Conservation (phyloP, 2,797 vertebrate genomes). For the Manis pentadactyla region DNA sequence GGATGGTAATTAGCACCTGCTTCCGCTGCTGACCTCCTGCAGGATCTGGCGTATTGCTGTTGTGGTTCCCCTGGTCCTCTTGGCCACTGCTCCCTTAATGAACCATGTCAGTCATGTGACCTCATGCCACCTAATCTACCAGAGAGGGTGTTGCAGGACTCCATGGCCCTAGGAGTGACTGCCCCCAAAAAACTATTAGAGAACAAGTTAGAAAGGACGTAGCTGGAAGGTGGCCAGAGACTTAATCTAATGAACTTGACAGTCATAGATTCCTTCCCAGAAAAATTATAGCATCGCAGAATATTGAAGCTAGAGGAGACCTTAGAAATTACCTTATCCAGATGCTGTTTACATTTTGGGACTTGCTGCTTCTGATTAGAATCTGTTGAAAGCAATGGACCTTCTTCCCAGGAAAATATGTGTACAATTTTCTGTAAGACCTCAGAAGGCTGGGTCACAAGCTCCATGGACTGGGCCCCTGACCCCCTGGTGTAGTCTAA, state of each 20-base stretch:
- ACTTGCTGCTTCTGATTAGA: neutral
- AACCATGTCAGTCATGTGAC: constrained; percentile 63
- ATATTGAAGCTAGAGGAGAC: constrained; percentile 35
- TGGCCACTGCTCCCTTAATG: constrained; percentile 57
- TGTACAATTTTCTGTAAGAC: neutral
- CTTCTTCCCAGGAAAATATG: neutral
- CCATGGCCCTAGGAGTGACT: constrained; percentile 43
- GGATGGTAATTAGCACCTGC: constrained; percentile 81
- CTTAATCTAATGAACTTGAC: constrained; percentile 22
- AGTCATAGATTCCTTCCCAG: neutral
- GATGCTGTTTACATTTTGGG: constrained; percentile 6
- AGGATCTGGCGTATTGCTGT: constrained; percentile 57
- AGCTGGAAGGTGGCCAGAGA: neutral
- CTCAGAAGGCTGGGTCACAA: neutral
- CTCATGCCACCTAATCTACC: constrained; percentile 50
- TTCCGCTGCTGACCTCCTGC: constrained; percentile 71
- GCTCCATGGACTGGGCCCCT: neutral
- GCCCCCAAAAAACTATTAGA: constrained; percentile 68
- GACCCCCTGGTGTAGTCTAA: neutral
- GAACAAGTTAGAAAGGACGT: neutral
- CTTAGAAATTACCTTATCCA: constrained; percentile 32
- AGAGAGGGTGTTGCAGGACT: constrained; percentile 62
- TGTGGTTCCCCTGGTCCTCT: constrained; percentile 32
- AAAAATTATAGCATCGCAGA: neutral
- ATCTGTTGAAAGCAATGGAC: constrained; percentile 22